These are phyloP conservation scores for Vidua chalybeata DNA, from an alignment of 2,113 vertebrate species.

Conservation along the genomic window DNA sequence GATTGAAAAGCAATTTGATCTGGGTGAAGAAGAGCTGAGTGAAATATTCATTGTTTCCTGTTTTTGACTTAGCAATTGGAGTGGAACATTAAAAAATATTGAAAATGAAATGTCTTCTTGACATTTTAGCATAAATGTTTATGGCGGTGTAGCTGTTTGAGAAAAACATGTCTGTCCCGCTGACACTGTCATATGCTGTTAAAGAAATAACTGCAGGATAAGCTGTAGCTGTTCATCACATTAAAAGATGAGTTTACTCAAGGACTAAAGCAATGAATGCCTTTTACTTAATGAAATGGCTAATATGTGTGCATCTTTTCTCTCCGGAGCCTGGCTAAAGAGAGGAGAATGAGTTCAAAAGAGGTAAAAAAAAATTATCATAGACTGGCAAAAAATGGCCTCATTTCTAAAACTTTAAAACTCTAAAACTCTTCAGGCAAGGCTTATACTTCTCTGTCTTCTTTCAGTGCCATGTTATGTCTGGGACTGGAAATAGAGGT, in stretches of 20 bases:
- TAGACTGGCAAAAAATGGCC: neutral
- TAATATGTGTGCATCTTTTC: neutral
- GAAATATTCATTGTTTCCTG: slow-evolving; percentile 50
- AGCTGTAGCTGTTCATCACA: neutral
- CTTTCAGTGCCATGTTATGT: slow-evolving; percentile 15
- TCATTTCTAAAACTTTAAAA: neutral
- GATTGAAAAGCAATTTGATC: slow-evolving; percentile 4
- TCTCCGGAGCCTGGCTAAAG: neutral
- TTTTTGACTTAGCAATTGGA: slow-evolving; percentile 25
- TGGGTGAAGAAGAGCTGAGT: neutral
- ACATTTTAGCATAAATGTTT: slow-evolving; percentile 14
- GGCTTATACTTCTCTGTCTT: neutral
- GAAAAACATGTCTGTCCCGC: slow-evolving; percentile 1
- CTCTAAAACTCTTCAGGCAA: neutral
- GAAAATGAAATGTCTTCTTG: slow-evolving; percentile 8
- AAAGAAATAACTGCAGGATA: neutral
- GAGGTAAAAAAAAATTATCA: neutral
- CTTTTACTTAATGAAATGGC: neutral
- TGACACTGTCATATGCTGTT: neutral
- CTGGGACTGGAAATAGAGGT: neutral
- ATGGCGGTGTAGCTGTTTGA: neutral
- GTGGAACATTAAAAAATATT: slow-evolving; percentile 30
- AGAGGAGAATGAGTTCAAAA: neutral
- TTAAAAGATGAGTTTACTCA: neutral
- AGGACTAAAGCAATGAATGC: neutral